Conservation (phyloP, 2,113 vertebrate species). For the Calonectris borealis region DNA sequence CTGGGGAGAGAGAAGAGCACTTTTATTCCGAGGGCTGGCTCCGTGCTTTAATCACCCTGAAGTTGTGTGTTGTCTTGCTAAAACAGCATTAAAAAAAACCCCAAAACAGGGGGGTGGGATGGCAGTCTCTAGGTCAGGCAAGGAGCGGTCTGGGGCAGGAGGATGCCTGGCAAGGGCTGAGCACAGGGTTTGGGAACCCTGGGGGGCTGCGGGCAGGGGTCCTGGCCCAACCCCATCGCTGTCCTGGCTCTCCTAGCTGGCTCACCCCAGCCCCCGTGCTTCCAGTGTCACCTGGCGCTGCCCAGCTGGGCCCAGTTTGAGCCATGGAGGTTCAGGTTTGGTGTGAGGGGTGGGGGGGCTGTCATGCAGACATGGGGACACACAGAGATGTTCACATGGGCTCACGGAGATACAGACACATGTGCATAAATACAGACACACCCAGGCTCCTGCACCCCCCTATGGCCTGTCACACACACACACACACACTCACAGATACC, state of each 20-base stretch:
- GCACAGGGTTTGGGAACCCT: neutral
- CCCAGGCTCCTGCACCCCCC: neutral
- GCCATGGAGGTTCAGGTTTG: neutral
- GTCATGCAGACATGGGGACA: neutral
- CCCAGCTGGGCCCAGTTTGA: neutral
- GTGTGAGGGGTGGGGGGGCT: neutral
- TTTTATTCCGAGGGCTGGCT: neutral
- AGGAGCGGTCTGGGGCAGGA: neutral
- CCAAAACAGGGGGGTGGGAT: neutral
- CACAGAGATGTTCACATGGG: neutral
- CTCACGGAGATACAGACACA: neutral
- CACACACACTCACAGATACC: no score
- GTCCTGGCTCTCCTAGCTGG: neutral
- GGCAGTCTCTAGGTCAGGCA: neutral
- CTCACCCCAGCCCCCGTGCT: neutral
- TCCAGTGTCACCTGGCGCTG: neutral
- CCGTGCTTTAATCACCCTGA: conserved; percentile 8
- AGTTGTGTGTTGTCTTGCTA: neutral
- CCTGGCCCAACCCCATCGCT: neutral
- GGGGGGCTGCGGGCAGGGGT: rapidly evolving
- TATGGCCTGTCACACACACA: no score
- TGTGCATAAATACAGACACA: neutral
- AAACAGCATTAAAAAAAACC: neutral
- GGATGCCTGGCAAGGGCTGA: neutral
- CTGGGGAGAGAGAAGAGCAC: neutral